A percentile compares a stretch with the other conserved stretches of the same genome.
Conservation (phyloP, 2,113 vertebrate genomes). For the Illadopsis cleaveri region DNA sequence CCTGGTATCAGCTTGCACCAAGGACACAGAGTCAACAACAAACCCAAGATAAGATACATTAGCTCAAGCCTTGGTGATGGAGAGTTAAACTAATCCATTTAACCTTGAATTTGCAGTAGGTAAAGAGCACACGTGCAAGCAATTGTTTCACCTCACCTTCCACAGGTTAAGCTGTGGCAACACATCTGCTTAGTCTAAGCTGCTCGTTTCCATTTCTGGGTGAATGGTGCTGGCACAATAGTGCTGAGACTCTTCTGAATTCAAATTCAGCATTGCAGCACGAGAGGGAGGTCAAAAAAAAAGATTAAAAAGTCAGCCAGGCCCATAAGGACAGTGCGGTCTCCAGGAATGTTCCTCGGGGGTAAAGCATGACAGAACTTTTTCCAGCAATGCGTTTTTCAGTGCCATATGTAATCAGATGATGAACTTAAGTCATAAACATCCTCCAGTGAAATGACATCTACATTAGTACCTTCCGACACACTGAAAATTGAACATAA, state of each 20-base stretch:
- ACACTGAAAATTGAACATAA: neutral
- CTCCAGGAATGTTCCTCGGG: neutral
- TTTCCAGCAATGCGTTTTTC: neutral
- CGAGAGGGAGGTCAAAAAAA: neutral
- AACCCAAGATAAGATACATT: neutral
- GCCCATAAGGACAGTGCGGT: neutral
- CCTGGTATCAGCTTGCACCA: neutral
- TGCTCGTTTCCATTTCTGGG: neutral
- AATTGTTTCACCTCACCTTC: neutral
- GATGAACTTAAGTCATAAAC: neutral
- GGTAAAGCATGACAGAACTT: neutral
- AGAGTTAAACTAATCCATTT: neutral
- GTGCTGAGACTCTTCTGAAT: neutral
- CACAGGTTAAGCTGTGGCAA: neutral
- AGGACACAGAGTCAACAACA: neutral
- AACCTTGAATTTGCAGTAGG: neutral
- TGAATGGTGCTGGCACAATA: fast-evolving
- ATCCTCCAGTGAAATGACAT: neutral
- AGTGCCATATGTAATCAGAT: neutral
- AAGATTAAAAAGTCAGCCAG: neutral
- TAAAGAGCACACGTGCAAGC: fast-evolving
- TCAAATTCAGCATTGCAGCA: neutral
- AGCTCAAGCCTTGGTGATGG: neutral
- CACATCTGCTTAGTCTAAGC: neutral
- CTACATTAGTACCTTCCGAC: neutral